Evolutionary conservation across 2,888 invertebrate genomes (phyloP).

Genomic region (Lepidonotus clava): DNA sequence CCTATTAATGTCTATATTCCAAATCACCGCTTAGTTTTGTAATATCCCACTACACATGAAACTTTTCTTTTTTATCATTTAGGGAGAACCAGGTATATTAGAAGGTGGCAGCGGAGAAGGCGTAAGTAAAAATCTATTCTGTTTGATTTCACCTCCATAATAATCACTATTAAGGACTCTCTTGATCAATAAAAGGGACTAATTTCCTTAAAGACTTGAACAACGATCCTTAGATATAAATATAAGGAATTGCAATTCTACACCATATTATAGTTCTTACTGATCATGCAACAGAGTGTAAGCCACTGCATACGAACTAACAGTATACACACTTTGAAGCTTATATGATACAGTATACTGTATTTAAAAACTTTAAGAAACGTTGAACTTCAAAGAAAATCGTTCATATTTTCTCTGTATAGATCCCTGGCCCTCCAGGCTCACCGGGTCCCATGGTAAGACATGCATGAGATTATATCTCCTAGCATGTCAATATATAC

Average conservation of each 20-base stretch:
- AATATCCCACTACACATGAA: not conserved
- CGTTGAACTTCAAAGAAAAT: too few species aligned
- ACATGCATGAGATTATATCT: constrained; percentile 67
- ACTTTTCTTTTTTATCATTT: constrained; percentile 48
- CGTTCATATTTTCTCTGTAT: constrained; percentile 81
- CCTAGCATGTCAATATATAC: not conserved
- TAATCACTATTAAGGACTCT: not conserved
- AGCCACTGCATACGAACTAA: too few species aligned
- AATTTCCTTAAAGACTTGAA: too few species aligned
- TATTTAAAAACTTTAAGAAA: too few species aligned
- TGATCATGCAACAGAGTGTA: too few species aligned
- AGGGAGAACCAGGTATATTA: constrained; percentile 76
- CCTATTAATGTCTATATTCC: too few species aligned
- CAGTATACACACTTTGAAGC: too few species aligned
- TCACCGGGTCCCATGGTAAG: constrained; percentile 90
- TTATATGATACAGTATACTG: too few species aligned
- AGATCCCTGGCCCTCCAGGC: constrained; percentile 91
- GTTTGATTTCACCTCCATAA: not conserved
- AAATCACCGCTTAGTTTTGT: constrained; percentile 38
- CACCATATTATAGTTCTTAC: too few species aligned
- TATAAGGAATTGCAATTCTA: too few species aligned
- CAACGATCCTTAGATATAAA: too few species aligned
- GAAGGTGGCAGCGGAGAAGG: constrained; percentile 76
- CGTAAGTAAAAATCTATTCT: constrained; percentile 66
- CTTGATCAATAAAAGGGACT: too few species aligned